Base-by-base conservation (phyloP, 2,113 vertebrate species). In the Sphaerodactylus townsendi region DNA sequence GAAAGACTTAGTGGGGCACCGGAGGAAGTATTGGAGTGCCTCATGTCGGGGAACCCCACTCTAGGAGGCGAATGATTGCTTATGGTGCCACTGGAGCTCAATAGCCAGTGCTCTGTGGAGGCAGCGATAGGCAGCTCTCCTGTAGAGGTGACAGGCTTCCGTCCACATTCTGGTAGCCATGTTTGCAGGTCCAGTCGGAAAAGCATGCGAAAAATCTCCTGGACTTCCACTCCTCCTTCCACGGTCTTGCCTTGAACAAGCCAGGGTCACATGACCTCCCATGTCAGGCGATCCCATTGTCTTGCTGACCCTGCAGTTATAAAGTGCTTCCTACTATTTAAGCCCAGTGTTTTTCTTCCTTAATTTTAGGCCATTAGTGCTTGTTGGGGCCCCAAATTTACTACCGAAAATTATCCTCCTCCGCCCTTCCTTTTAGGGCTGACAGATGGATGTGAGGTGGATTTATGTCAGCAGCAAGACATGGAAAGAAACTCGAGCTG, bases 311-410 rank as follows among this genome's bases (percentile, higher is more conserved):
- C 86, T 70, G 87, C 83, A 76, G 68, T 89, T 92, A 94, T 92
- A 90, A 92, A 94, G 87, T 88, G 85, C 89, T 95, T 95, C 94
- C 94, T 95, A 92, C 92, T 90, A 94, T 94, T 95, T 95, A 95
- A 86, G 44, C 59, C 83, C 4, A 15, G 80, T 95, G 94, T 95
- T 95, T 95, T 95, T 93, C 93, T 94, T 94, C 84, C 86, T 89
- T 94, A 90, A 93, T 93, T 93, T 94, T 85, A 85, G 83, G 91
- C 92, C 92, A 92, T 94, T 93, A 94, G 90, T 91, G 87, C 91
- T 93, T 90, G 92, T 90, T 92, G 92, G n/a, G 93, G 85, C 90
- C 91, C 92, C 81, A 91, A 93, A 94, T 95, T 94, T 93, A 95
- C 94, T 93, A 19, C 92, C 10, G 85, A 86, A 90, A 92, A 86